A percentile compares a stretch with the other conserved stretches of the same genome.
phyloP scores from a whole-genome alignment of 2,888 invertebrate species.

The Ariolimax columbianus region DNA sequence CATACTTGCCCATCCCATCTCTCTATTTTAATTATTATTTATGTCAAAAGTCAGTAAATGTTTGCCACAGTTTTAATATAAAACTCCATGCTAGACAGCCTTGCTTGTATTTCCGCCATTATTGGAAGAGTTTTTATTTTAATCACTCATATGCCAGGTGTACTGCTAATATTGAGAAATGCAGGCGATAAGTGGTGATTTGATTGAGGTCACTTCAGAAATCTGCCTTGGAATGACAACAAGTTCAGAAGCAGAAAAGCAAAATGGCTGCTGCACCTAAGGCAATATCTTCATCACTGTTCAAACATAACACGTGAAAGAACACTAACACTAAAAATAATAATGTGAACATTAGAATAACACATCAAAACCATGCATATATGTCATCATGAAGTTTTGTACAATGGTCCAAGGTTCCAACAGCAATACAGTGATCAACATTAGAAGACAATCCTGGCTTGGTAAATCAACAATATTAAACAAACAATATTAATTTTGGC shows the following conservation, averaged over 20 bases:
- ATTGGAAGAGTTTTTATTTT: too few relatives aligned
- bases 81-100: too few relatives aligned
- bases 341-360: not conserved
- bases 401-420: conserved; percentile 2
- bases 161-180: too few relatives aligned
- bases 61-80: too few relatives aligned
- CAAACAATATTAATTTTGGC: too few relatives aligned
- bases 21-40: too few relatives aligned
- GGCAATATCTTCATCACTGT: conserved; percentile 43
- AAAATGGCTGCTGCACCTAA: conserved; percentile 73
- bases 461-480: not conserved
- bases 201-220: too few relatives aligned
- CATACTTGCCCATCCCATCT: too few relatives aligned
- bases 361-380: conserved; percentile 6
- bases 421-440: conserved; percentile 8
- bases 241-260: conserved; percentile 49
- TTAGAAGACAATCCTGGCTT: not conserved
- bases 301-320: conserved; percentile 33
- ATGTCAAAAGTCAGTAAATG: too few relatives aligned
- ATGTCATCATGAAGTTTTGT: not conserved
- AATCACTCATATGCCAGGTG: too few relatives aligned
- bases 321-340: not conserved
- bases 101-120: too few relatives aligned
- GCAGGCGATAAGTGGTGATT: too few relatives aligned
- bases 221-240: not conserved